Percentiles rank a stretch among this genome's conserved stretches.
These are phyloP conservation scores for Pelodytes ibericus DNA, from an alignment of 2,797 vertebrate genomes.

Conservation along the genomic window DNA sequence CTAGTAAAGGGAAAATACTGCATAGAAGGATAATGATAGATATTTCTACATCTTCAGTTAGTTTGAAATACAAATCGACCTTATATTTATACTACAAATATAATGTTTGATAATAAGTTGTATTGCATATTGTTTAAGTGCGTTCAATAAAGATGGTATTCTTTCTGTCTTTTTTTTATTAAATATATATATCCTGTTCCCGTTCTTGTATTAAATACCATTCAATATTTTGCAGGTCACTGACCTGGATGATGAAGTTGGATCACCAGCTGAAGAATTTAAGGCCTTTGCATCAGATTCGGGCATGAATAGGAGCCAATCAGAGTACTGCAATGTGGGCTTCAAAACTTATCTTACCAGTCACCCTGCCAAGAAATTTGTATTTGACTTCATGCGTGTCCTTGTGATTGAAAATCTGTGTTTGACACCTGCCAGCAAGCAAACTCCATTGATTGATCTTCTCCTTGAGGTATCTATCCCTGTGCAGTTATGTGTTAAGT, in stretches of 20 bases:
- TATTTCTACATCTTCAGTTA: too few relatives aligned
- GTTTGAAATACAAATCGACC: too few relatives aligned
- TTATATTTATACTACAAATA: too few relatives aligned
- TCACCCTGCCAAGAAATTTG: slow-evolving; percentile 96
- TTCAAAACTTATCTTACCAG: slow-evolving; percentile 95
- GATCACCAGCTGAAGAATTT: slow-evolving; percentile 95
- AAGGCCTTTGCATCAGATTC: slow-evolving; percentile 91
- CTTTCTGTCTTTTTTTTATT: neutral
- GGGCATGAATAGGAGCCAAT: slow-evolving; percentile 98
- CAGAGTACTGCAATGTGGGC: slow-evolving; percentile 96
- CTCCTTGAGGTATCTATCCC: slow-evolving; percentile 84
- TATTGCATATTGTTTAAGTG: too few relatives aligned
- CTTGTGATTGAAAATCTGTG: slow-evolving; percentile 98
- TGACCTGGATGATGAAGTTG: slow-evolving; percentile 92
- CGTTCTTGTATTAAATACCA: neutral
- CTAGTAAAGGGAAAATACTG: too few relatives aligned
- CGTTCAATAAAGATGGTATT: too few relatives aligned
- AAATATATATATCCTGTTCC: neutral
- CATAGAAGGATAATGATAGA: too few relatives aligned
- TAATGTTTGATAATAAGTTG: too few relatives aligned
- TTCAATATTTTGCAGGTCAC: slow-evolving; percentile 77
- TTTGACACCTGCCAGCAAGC: slow-evolving; percentile 92
- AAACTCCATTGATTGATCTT: slow-evolving; percentile 93
- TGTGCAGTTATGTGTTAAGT: too few relatives aligned
- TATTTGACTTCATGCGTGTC: slow-evolving; percentile 97